Percentiles rank a stretch among this genome's conserved stretches.
Conservation (phyloP, 2,113 vertebrate genomes). For the Eclectus roratus region DNA sequence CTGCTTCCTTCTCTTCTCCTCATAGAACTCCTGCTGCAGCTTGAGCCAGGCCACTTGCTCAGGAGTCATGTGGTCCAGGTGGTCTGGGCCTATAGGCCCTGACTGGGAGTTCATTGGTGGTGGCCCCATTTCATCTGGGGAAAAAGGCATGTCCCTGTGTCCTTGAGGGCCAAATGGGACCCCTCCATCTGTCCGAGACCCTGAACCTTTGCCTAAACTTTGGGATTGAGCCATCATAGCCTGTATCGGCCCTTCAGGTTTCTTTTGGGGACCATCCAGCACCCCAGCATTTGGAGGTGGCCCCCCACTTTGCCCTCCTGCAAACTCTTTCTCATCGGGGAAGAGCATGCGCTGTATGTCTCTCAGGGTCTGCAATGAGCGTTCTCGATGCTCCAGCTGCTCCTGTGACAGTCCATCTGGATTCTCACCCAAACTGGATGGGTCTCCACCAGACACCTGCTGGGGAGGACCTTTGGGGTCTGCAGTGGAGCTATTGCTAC, state of each 20-base stretch:
- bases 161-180: conserved; percentile 90
- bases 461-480: conserved; percentile 80
- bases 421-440: conserved; percentile 90
- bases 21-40: conserved; percentile 97
- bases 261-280: conserved; percentile 85
- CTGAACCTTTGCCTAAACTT: conserved; percentile 89
- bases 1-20: conserved; percentile 97
- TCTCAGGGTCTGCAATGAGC: conserved; percentile 93
- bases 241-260: conserved; percentile 92
- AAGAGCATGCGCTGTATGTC: conserved; percentile 99
- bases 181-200: conserved; percentile 88
- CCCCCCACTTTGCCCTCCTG: conserved; percentile 80
- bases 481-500: conserved; percentile 79
- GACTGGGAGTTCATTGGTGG: conserved; percentile 84
- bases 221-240: conserved; percentile 98
- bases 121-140: conserved; percentile 93
- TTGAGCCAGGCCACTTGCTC: conserved; percentile 98
- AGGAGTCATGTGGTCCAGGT: conserved; percentile 95
- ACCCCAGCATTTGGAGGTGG: conserved; percentile 80
- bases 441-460: conserved; percentile 85
- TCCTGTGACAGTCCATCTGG: conserved; percentile 96
- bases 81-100: conserved; percentile 82
- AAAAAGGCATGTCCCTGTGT: conserved; percentile 94
- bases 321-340: conserved; percentile 90
- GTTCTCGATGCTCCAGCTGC: conserved; percentile 95